Base-by-base conservation (phyloP, 2,113 vertebrate species). In the Naja naja region DNA sequence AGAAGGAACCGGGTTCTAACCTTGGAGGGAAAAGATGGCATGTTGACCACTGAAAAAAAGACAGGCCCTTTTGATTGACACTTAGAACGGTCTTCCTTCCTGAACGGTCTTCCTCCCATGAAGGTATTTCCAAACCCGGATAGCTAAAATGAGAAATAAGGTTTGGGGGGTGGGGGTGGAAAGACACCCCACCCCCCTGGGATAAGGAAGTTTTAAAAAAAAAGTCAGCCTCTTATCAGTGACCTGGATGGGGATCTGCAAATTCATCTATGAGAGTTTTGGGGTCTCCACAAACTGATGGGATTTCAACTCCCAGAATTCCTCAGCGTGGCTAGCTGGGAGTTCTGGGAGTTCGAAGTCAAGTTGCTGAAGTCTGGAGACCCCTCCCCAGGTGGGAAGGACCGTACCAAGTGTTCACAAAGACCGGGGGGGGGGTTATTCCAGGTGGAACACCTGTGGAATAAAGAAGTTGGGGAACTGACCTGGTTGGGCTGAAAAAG, bases 21-120 rank as follows among this genome's bases (percentile, higher is more conserved):
- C 1, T 7, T 1, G 4, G 5, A 22, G 3, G 18, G 30, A 0
- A 8, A 53, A 52, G 12, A 30, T 7, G 22, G 47, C 25, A 85
- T 45, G 60, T 87, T 47, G 54, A 92, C 90, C 91, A 94, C 87
- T 9, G 2, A 64, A 92, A 90, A 91, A 91, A 93, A 92, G 20
- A 89, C 3, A 3, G 0, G 92, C 94, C 92, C 11, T n/a, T 54
- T 47, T 39, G 87, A 14, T 54, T 30, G 12, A 14, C 10, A 45
- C n/a, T 18, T 8, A 47, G 47, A 47, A 47, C 7, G 47, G 47
- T 1, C 14, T 43, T 22, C 18, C 11, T 81, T 89, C 91, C 58
- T 1, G 34, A 22, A 2, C n/a, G 0, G 56, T n/a, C n/a, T n/a
- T n/a, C 12, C 14, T 0, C 69, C 5, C 5, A 0, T 8, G n/a